These are phyloP conservation scores for Bombyx mandarina DNA, from an alignment of 1,140 invertebrate species.

Conservation along the genomic window DNA sequence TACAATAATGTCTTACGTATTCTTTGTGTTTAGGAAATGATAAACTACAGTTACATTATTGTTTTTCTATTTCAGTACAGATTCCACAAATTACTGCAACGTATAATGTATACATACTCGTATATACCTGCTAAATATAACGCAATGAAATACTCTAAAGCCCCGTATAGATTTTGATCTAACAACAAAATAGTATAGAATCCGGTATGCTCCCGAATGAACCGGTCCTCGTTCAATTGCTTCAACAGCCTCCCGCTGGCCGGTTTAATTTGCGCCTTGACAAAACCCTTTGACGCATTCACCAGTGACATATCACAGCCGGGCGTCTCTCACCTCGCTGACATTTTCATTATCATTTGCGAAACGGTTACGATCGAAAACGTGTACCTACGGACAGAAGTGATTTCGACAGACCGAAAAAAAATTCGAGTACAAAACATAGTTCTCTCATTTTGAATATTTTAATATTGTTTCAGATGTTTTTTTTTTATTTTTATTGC, in stretches of 20 bases:
- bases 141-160: not conserved
- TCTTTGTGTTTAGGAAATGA: slow-evolving; percentile 39
- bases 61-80: not conserved
- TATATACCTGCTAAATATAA: not conserved
- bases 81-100: not conserved
- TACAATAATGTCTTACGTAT: slow-evolving; percentile 28
- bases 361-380: slow-evolving; percentile 21
- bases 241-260: slow-evolving; percentile 52
- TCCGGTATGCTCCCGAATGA: slow-evolving; percentile 18
- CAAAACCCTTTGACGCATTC: slow-evolving; percentile 61
- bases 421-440: not conserved
- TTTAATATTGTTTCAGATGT: no score
- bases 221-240: slow-evolving; percentile 45
- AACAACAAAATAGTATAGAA: not conserved
- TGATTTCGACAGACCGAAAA: slow-evolving; percentile 5
- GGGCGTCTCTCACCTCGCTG: slow-evolving; percentile 43
- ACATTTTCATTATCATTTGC: slow-evolving; percentile 45
- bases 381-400: slow-evolving; percentile 6
- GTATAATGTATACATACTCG: not conserved
- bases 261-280: slow-evolving; percentile 60
- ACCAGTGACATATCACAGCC: slow-evolving; percentile 53
- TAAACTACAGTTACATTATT: slow-evolving; percentile 18
- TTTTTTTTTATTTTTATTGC: no score
- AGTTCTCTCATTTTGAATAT: no score
- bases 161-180: not conserved